Evolutionary conservation across 2,888 invertebrate genomes (phyloP).

Genomic region (Phasia obesa): DNA sequence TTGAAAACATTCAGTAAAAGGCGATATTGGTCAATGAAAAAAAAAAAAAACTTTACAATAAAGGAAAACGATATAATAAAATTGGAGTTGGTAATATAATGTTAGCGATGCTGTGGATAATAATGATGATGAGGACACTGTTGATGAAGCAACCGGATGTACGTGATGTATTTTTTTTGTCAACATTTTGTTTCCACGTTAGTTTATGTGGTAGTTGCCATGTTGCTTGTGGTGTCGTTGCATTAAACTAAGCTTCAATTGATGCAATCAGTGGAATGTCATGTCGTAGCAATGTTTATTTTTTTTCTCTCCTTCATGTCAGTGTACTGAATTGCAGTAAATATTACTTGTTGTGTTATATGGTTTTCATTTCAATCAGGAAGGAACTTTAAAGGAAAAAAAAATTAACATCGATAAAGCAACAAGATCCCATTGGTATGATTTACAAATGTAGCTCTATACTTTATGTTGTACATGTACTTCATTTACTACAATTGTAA

Average conservation of each 20-base stretch:
- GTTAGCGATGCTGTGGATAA: constrained; percentile 21
- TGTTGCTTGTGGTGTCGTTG: constrained; percentile 54
- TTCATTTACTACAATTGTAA: constrained; percentile 48
- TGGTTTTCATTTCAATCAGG: constrained; percentile 66
- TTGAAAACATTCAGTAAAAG: constrained; percentile 36
- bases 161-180: constrained; percentile 67
- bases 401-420: constrained; percentile 24
- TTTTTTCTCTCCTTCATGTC: constrained; percentile 21
- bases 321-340: constrained; percentile 50
- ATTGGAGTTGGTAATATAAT: constrained; percentile 29
- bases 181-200: not conserved
- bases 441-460: constrained; percentile 52
- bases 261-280: constrained; percentile 72
- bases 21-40: constrained; percentile 24
- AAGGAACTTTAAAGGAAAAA: constrained; percentile 48
- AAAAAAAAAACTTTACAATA: constrained; percentile 3
- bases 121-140: constrained; percentile 41
- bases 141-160: constrained; percentile 72
- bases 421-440: constrained; percentile 63
- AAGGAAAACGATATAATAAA: constrained; percentile 31
- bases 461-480: constrained; percentile 40
- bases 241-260: constrained; percentile 72
- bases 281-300: constrained; percentile 54
- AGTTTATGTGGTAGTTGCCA: constrained; percentile 21
- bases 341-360: constrained; percentile 62